A percentile compares a stretch with the other conserved stretches of the same genome.
Conservation (phyloP, 2,797 vertebrate species). For the Alosa sapidissima region DNA sequence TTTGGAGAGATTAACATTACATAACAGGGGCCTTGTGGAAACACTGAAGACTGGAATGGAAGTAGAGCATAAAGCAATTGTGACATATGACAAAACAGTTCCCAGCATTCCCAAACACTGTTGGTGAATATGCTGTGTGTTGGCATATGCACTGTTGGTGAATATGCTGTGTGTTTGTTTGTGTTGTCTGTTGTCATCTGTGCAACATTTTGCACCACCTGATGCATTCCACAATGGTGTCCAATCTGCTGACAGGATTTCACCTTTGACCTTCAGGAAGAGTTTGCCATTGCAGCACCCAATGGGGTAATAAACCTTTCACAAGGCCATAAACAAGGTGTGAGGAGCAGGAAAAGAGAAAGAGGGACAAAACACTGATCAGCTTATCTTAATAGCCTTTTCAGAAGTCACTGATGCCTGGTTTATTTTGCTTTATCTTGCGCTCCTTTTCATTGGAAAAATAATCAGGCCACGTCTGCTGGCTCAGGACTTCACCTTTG, state of each 20-base stretch:
- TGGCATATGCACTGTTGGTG: background rate
- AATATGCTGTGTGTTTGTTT: background rate
- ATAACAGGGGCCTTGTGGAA: background rate
- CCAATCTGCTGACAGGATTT: slow-evolving; percentile 20
- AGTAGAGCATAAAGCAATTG: background rate
- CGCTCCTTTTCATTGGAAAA: slow-evolving; percentile 50
- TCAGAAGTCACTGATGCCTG: slow-evolving; percentile 42
- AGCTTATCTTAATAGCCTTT: slow-evolving; percentile 30
- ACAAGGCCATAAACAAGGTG: slow-evolving; percentile 44
- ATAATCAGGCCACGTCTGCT: slow-evolving; percentile 46
- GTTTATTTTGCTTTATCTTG: background rate
- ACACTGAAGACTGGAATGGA: background rate
- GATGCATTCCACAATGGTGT: background rate
- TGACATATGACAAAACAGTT: background rate
- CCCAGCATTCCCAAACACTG: background rate
- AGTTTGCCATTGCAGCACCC: background rate
- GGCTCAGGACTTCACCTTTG: slow-evolving; percentile 39
- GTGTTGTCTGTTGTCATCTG: background rate
- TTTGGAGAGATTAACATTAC: background rate
- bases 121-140: too few relatives aligned
- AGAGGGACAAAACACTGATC: background rate
- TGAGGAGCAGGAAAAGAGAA: slow-evolving; percentile 30
- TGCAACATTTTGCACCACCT: background rate
- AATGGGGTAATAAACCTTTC: slow-evolving; percentile 31
- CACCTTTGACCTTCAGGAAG: slow-evolving; percentile 9